phyloP scores from a whole-genome alignment of 2,888 invertebrate species.

The Watsonalla binaria region DNA sequence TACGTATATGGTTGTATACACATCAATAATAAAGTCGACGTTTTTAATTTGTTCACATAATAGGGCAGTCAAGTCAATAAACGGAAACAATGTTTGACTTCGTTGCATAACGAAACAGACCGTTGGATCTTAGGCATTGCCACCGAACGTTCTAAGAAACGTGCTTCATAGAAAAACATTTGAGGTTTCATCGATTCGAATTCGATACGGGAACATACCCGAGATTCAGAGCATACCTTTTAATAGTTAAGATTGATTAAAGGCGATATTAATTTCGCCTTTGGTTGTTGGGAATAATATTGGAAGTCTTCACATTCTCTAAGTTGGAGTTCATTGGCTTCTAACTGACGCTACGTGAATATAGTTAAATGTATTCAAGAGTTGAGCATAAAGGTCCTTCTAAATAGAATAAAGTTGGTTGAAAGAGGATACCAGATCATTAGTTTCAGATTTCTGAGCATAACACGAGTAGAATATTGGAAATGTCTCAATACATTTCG shows the following conservation, averaged over 20 bases:
- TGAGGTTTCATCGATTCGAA: conserved; percentile 61
- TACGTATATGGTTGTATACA: too few relatives aligned
- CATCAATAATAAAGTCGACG: conserved; percentile 17
- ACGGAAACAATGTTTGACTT: conserved; percentile 48
- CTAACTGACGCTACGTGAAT: not conserved
- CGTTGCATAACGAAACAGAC: conserved; percentile 65
- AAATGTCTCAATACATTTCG: not conserved
- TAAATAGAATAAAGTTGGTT: not conserved
- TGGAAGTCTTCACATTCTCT: conserved; percentile 12
- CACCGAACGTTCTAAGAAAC: conserved; percentile 61
- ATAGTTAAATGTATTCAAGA: not conserved
- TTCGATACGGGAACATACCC: conserved; percentile 62
- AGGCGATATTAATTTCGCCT: conserved; percentile 32
- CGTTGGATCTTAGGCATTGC: conserved; percentile 56
- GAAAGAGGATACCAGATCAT: not conserved
- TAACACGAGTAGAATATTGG: not conserved
- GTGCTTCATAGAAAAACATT: conserved; percentile 71
- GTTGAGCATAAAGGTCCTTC: not conserved
- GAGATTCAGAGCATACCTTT: conserved; percentile 55
- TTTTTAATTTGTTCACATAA: conserved; percentile 43
- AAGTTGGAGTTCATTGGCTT: conserved; percentile 18
- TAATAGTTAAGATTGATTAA: conserved; percentile 29
- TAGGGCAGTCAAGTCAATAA: conserved; percentile 53
- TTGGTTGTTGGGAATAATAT: conserved; percentile 24
- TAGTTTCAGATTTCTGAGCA: not conserved